Evolutionary conservation across 64 coral and sea anemone species (phyloP).

Genomic region (Stylophora pistillata): DNA sequence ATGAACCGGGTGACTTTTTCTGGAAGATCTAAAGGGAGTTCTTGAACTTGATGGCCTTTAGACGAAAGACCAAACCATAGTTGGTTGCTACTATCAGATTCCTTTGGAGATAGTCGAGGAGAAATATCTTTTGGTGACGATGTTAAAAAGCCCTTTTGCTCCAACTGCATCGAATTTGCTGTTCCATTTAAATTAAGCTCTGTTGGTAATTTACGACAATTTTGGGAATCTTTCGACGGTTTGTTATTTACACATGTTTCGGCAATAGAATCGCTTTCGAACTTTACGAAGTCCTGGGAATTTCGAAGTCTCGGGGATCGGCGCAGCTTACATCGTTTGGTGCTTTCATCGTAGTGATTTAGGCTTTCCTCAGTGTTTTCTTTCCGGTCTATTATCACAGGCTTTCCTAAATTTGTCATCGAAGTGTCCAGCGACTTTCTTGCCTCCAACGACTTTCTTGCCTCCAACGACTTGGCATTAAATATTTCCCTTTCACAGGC

Average conservation of each 20-base stretch:
- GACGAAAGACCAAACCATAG: not conserved
- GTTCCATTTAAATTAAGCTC: not conserved
- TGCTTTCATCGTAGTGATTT: not conserved
- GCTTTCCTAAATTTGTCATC: not conserved
- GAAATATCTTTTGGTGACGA: conserved; percentile 17
- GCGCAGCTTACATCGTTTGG: not conserved
- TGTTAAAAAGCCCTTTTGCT: not conserved
- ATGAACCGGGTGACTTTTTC: conserved; percentile 9
- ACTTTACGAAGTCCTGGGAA: not conserved
- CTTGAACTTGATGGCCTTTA: not conserved
- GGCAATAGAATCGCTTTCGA: not conserved
- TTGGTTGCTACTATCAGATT: not conserved
- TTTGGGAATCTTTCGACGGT: not conserved
- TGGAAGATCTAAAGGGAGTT: not conserved
- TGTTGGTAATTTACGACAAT: not conserved
- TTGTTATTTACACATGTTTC: not conserved
- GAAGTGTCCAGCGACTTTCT: not conserved
- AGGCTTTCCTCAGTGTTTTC: not conserved
- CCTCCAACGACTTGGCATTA: not conserved
- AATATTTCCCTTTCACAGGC: not conserved
- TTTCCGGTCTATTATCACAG: not conserved
- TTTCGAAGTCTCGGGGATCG: not conserved
- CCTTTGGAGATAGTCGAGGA: not conserved
- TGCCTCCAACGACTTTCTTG: not conserved
- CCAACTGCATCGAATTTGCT: not conserved